Evolutionary conservation across 2,888 invertebrate species (phyloP), one percentile per base, ranked within the genome.

Genomic region (Apeira syringaria): DNA sequence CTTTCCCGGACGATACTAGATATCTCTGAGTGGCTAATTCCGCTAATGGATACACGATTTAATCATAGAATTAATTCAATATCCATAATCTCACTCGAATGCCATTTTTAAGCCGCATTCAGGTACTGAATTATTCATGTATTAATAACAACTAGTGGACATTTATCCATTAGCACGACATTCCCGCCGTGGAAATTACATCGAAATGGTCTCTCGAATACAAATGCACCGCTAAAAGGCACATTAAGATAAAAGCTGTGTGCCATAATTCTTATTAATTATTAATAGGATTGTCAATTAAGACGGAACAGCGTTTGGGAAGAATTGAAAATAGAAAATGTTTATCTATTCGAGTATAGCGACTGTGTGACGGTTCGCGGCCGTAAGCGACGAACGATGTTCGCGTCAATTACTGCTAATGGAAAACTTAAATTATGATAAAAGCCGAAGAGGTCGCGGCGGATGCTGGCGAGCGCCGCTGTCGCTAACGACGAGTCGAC

Each of bases 371-470:
- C 73, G 78, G 78, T 76, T 74, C 74, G 75, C 77, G 68, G 66
- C 78, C 64, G 80, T 86, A 87, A 89, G 88, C 85, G 89, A 84
- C 74, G 81, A 88, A 89, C 86, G 87, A 77, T 89, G 88, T 89
- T 85, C 84, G 74, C 79, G 88, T 89, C 89, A 89, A 89, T 88
- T 87, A 88, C 73, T 68, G 78, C 84, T 88, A 88, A 89, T 89
- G 89, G 87, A 86, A 84, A 87, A 89, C 87, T 88, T 88, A 86
- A 89, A 89, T 87, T 89, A 88, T 89, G 87, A 87, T 88, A 87
- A 88, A 88, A 89, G 87, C 86, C 74, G 73, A 82, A 75, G 74
- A 81, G 78, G 68, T 64, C 59, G 59, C 68, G 68, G 64, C 74
- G 78, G 80, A 81, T 74, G 72, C 80, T 80, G 47, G 37, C 43